A percentile compares a stretch with the other conserved stretches of the same genome.
Evolutionary conservation across 1,140 invertebrate species (phyloP).

Genomic region (Pachyrhynchus sulphureomaculatus): DNA sequence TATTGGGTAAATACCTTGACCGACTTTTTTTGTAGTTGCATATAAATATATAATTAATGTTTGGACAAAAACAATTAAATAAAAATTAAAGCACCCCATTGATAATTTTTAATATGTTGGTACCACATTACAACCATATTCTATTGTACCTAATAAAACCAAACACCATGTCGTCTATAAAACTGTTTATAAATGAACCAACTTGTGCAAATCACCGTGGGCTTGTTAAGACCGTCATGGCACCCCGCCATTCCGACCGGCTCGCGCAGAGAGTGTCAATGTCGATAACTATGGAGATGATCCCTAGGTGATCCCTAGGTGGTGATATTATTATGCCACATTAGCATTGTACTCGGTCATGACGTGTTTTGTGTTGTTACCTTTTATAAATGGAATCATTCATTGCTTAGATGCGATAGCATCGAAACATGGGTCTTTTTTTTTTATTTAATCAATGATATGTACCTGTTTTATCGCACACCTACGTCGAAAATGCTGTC

Average conservation of each 20-base stretch:
- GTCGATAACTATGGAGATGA: constrained; percentile 34
- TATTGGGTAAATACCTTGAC: too few relatives aligned
- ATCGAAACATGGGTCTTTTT: constrained; percentile 23
- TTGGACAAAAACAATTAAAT: too few relatives aligned
- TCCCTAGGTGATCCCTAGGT: constrained; percentile 40
- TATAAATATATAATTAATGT: too few relatives aligned
- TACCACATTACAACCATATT: constrained; percentile 3
- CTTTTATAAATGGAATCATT: constrained; percentile 25
- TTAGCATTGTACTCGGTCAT: constrained; percentile 36
- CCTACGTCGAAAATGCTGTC: constrained; percentile 18
- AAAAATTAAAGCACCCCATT: not conserved
- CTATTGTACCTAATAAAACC: constrained; percentile 2
- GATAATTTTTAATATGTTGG: not conserved
- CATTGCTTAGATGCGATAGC: constrained; percentile 14
- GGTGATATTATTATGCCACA: constrained; percentile 41
- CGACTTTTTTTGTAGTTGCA: too few relatives aligned
- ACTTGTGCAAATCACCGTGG: constrained; percentile 25
- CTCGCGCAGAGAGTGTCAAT: constrained; percentile 33
- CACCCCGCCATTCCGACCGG: constrained; percentile 23
- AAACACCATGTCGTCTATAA: constrained; percentile 20
- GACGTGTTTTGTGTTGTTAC: constrained; percentile 13
- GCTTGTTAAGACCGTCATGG: constrained; percentile 13
- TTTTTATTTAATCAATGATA: constrained; percentile 20
- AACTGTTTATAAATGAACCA: constrained; percentile 11
- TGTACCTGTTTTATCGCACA: constrained; percentile 20